These are phyloP conservation scores for Agelas oroides DNA, from an alignment of 37 sponge, comb jelly and placozoan species.

Conservation along the genomic window DNA sequence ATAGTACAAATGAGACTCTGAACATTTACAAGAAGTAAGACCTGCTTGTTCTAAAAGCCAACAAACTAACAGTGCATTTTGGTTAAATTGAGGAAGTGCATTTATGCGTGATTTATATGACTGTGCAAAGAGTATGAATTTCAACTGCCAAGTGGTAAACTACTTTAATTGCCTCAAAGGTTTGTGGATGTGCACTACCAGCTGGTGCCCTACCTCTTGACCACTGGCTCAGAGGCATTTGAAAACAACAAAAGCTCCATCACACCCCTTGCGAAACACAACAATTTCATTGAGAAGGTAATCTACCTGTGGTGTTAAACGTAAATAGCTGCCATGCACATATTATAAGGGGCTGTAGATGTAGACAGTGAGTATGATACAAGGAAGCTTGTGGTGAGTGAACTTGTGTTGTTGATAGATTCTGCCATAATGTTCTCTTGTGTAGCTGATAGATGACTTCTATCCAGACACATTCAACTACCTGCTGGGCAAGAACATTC, in stretches of 20 bases:
- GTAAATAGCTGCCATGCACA: too few species aligned
- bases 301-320: too few species aligned
- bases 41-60: too few species aligned
- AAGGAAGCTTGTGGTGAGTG: too few species aligned
- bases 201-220: slow-evolving; percentile 78
- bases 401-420: too few species aligned
- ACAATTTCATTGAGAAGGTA: slow-evolving; percentile 80
- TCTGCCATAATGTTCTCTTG: too few species aligned
- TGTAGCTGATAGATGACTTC: slow-evolving; percentile 80
- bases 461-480: slow-evolving; percentile 85
- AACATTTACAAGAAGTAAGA: slow-evolving; percentile 72
- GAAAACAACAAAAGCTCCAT: slow-evolving; percentile 70
- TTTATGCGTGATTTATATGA: too few species aligned
- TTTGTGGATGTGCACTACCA: slow-evolving; percentile 76
- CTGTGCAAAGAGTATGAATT: too few species aligned
- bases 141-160: neutral
- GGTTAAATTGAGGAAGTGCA: too few species aligned
- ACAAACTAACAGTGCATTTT: too few species aligned
- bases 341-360: too few species aligned
- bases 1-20: slow-evolving; percentile 73
- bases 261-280: slow-evolving; percentile 76
- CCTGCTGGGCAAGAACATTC: slow-evolving; percentile 67
- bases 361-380: too few species aligned
- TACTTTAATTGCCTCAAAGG: slow-evolving; percentile 38
- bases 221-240: slow-evolving; percentile 71